Percentiles rank a stretch among this genome's conserved stretches.
phyloP scores from a whole-genome alignment of 2,888 invertebrate species.

The Lasioglossum malachurum region DNA sequence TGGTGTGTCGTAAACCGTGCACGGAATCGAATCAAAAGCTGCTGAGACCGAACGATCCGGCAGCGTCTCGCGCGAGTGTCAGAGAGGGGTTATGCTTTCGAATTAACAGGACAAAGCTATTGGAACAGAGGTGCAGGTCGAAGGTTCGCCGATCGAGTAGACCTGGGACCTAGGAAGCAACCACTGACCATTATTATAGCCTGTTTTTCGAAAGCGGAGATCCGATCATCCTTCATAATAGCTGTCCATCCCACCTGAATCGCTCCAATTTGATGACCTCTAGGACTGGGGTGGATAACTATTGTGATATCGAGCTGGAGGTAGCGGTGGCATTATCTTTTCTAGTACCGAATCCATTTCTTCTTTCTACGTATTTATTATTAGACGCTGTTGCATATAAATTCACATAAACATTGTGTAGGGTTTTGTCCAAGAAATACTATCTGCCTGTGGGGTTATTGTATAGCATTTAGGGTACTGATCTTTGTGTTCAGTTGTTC shows the following conservation, averaged over 20 bases:
- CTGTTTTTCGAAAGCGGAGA: not conserved
- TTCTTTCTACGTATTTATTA: not conserved
- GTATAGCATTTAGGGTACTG: not conserved
- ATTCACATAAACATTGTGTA: not conserved
- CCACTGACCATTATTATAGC: conserved; percentile 45
- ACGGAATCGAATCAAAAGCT: conserved; percentile 13
- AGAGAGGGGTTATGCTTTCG: conserved; percentile 19
- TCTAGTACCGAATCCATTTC: not conserved
- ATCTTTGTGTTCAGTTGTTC: not conserved
- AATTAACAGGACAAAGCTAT: conserved; percentile 38
- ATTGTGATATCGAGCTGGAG: not conserved
- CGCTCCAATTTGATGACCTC: not conserved
- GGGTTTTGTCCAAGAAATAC: not conserved
- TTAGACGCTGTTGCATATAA: not conserved
- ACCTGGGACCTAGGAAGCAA: conserved; percentile 12
- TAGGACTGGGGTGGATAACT: not conserved
- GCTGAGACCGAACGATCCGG: not conserved
- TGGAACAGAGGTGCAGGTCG: conserved; percentile 33
- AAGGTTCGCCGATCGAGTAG: conserved; percentile 41
- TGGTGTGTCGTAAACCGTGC: not conserved
- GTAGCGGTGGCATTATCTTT: not conserved
- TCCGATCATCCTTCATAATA: not conserved
- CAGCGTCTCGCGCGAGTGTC: not conserved
- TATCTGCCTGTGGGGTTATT: not conserved
- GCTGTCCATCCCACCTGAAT: not conserved